Conservation (phyloP, 1,140 invertebrate genomes). For the Medauroidea extradentata region DNA sequence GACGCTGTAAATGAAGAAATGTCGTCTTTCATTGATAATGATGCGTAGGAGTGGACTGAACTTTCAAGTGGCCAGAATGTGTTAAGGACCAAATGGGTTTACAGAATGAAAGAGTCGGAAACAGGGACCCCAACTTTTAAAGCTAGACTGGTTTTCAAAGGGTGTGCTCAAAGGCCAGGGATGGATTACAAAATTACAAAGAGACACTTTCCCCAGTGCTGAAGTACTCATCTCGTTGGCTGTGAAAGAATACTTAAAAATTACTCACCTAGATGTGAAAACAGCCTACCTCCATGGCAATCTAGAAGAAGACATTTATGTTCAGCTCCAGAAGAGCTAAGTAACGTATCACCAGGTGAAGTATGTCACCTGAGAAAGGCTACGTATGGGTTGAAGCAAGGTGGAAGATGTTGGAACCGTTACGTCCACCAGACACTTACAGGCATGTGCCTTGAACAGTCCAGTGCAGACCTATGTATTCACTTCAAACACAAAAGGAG, state of each 20-base stretch:
- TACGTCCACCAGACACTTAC: too few relatives aligned
- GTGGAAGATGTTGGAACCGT: too few relatives aligned
- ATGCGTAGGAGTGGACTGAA: too few relatives aligned
- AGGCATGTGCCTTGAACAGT: too few relatives aligned
- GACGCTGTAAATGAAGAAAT: too few relatives aligned
- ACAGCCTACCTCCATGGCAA: conserved; percentile 43
- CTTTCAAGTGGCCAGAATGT: too few relatives aligned
- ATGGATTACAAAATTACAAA: conserved; percentile 42
- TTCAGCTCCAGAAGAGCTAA: conserved; percentile 34
- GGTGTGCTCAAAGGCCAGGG: conserved; percentile 35
- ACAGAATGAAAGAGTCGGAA: too few relatives aligned
- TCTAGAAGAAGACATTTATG: conserved; percentile 39
- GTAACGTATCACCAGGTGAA: background rate
- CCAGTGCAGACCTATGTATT: too few relatives aligned
- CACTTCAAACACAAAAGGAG: too few relatives aligned
- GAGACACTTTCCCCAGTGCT: conserved; percentile 44
- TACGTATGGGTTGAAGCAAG: conserved; percentile 24
- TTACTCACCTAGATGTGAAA: conserved; percentile 44
- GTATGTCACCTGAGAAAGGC: conserved; percentile 21
- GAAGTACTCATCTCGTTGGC: conserved; percentile 36
- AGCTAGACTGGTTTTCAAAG: conserved; percentile 41
- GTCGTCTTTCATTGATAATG: too few relatives aligned
- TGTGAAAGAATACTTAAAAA: conserved; percentile 30
- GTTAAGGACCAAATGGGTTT: too few relatives aligned
- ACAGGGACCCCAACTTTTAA: conserved; percentile 8